Evolutionary conservation across 2,888 invertebrate species (phyloP).

Genomic region (Cantharis rustica): DNA sequence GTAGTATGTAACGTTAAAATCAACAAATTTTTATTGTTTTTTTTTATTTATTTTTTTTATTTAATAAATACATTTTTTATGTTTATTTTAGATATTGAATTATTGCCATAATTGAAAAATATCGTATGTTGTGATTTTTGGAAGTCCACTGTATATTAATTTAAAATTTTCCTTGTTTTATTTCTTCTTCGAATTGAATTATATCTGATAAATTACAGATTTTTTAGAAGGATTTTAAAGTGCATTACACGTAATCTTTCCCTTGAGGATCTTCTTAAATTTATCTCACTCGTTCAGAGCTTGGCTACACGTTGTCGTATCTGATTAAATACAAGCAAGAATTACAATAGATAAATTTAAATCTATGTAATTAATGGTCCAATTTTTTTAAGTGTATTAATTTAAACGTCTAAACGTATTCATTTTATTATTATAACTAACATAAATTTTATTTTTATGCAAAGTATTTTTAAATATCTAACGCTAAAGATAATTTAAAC

Average conservation of each 20-base stretch:
- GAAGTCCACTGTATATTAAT: neutral
- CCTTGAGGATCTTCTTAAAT: neutral
- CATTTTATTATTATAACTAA: neutral
- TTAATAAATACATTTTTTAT: too few species aligned
- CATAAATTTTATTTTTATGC: neutral
- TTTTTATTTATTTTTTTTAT: too few species aligned
- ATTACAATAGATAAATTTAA: neutral
- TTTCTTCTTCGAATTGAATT: neutral
- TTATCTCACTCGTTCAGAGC: neutral
- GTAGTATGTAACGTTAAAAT: too few species aligned
- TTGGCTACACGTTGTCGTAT: neutral
- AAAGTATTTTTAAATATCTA: too few species aligned
- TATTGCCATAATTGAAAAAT: neutral
- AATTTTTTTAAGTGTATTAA: neutral
- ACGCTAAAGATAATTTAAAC: too few species aligned
- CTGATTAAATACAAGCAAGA: neutral
- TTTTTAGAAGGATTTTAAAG: neutral
- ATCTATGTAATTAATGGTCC: neutral
- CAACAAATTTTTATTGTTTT: too few species aligned
- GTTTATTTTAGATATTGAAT: too few species aligned
- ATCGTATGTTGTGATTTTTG: neutral
- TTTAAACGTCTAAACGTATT: too few species aligned
- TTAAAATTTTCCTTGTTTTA: neutral
- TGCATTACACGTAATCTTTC: neutral
- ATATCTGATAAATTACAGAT: neutral